Percentiles rank a stretch among this genome's conserved stretches.
These are phyloP conservation scores for Cromileptes altivelis DNA, from an alignment of 2,113 vertebrate genomes.

Conservation along the genomic window DNA sequence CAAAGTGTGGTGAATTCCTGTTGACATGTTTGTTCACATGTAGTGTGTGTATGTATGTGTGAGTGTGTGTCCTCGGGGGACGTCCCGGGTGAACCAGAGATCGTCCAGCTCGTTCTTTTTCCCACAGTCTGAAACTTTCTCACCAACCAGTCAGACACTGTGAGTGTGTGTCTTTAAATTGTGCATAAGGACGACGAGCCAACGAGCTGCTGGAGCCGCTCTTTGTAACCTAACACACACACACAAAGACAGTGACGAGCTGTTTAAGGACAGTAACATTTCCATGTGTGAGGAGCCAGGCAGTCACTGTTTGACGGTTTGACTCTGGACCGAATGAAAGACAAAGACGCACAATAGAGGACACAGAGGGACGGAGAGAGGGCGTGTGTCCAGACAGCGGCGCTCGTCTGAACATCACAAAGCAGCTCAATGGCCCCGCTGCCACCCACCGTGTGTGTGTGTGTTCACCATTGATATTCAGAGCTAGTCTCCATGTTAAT, in stretches of 20 bases:
- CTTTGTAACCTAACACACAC: background rate
- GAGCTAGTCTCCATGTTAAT: slow-evolving; percentile 21
- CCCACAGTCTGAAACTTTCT: slow-evolving; percentile 66
- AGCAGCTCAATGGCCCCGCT: slow-evolving; percentile 26
- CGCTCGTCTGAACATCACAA: slow-evolving; percentile 57
- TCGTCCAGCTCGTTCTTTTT: slow-evolving; percentile 48
- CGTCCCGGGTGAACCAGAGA: slow-evolving; percentile 17
- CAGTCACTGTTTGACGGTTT: background rate
- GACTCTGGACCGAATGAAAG: slow-evolving; percentile 23
- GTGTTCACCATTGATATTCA: slow-evolving; percentile 53
- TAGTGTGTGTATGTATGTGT: background rate
- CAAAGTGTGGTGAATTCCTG: background rate
- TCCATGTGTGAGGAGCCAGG: slow-evolving; percentile 52
- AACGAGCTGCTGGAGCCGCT: background rate
- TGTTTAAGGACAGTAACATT: slow-evolving; percentile 40
- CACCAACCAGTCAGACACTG: background rate
- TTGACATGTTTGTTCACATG: slow-evolving; percentile 47
- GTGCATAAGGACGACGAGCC: background rate
- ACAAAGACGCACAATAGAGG: slow-evolving; percentile 40
- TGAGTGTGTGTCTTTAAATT: slow-evolving; percentile 13
- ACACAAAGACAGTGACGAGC: background rate
- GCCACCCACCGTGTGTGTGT: slow-evolving; percentile 38
- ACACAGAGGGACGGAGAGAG: background rate
- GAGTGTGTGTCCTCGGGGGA: slow-evolving; percentile 31
- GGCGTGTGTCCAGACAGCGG: slow-evolving; percentile 26